Evolutionary conservation across 2,888 invertebrate species (phyloP).

Genomic region (Adelphocoris suturalis): DNA sequence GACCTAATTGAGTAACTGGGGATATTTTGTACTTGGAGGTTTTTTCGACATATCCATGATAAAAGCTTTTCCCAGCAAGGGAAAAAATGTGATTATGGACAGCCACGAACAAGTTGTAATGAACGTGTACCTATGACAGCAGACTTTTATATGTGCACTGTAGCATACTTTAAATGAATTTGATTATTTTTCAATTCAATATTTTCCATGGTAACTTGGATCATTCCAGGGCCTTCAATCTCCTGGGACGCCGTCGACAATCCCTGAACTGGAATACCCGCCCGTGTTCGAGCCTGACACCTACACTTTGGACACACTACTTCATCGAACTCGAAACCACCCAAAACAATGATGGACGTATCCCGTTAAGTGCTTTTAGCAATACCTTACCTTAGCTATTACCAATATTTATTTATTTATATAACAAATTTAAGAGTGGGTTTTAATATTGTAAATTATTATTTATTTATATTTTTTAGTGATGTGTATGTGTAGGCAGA

Average conservation of each 20-base stretch:
- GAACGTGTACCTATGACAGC: too few species aligned
- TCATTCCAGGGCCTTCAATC: constrained; percentile 48
- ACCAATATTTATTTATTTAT: constrained; percentile 1
- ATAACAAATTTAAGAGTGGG: neutral
- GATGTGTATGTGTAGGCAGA: neutral
- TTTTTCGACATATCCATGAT: too few species aligned
- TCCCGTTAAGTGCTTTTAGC: neutral
- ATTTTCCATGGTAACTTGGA: too few species aligned
- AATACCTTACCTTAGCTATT: neutral
- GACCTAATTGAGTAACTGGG: too few species aligned
- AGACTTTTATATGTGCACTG: too few species aligned
- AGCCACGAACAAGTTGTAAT: too few species aligned
- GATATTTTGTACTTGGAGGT: too few species aligned
- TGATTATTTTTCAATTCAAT: too few species aligned
- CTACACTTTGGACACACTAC: constrained; percentile 82
- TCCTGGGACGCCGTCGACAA: constrained; percentile 80
- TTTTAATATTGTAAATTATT: constrained; percentile 4
- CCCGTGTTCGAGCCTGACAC: constrained; percentile 92
- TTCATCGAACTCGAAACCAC: constrained; percentile 50
- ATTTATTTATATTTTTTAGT: neutral
- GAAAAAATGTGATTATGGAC: too few species aligned
- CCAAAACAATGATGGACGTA: constrained; percentile 54
- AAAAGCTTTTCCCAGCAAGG: too few species aligned
- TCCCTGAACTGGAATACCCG: constrained; percentile 91
- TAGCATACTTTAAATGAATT: too few species aligned